Conservation (phyloP, 53 echinoderm and acorn worm genomes). For the Hippasteria phrygiana region DNA sequence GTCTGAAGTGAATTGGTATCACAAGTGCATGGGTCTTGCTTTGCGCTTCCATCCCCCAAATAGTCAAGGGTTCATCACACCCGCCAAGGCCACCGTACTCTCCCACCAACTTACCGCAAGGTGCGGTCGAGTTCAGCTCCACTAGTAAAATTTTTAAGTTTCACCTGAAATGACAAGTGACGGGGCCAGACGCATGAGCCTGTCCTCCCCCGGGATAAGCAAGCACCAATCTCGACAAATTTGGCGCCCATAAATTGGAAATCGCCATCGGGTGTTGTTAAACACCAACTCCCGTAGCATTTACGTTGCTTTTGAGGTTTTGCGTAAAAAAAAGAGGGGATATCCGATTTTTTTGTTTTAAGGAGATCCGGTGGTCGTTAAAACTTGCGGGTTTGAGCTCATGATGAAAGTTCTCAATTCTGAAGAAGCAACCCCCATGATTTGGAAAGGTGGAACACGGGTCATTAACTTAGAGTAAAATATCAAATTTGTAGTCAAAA, state of each 20-base stretch:
- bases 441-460: background rate
- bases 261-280: slow-evolving; percentile 35
- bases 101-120: background rate
- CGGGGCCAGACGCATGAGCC: slow-evolving; percentile 23
- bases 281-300: slow-evolving; percentile 15
- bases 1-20: background rate
- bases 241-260: slow-evolving; percentile 36
- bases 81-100: slow-evolving; percentile 4
- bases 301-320: slow-evolving; percentile 6
- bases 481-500: slow-evolving; percentile 5
- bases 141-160: background rate
- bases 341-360: slow-evolving; percentile 26
- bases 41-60: background rate
- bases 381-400: background rate
- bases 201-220: slow-evolving; percentile 33
- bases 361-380: slow-evolving; percentile 40
- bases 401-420: background rate
- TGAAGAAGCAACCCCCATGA: background rate
- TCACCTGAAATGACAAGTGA: slow-evolving; percentile 36
- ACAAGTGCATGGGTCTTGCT: background rate
- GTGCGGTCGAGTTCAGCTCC: background rate
- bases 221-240: slow-evolving; percentile 45
- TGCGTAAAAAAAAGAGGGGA: slow-evolving; percentile 20
- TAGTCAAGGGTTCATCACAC: background rate
- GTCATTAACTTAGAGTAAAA: background rate